Evolutionary conservation across 2,888 invertebrate species (phyloP), one percentile per base, ranked within the genome.

Genomic region (Ellobium chinense): DNA sequence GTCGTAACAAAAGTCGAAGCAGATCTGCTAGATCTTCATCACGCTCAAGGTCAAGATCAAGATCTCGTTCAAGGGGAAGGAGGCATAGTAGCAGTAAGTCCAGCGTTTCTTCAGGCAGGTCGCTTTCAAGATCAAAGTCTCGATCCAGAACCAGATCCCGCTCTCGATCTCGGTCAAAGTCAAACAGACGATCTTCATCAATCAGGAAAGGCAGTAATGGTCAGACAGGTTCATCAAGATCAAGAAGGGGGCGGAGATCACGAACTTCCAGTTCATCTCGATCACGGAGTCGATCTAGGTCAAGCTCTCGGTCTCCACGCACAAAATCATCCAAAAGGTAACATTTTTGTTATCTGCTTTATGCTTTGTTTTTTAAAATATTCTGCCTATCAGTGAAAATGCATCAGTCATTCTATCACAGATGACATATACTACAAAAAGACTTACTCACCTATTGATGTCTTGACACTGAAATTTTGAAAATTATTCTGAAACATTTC

Each of bases 261-360:
- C 82, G 36, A 3, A 82, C 74, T 54, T 66, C 76, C 46, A 78
- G 81, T 63, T 85, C 81, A 58, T 83, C 85, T 31, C 60, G 77
- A 31, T 84, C 85, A 24, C 73, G 56, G 4, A 77, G 82, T 18
- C n/a, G 78, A n/a, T 84, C 82, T 5, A 72, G 78, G 68, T 83
- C 85, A 36, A 60, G 80, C 54, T 87, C 87, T 70, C 85, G 86
- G 82, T 88, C 89, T 80, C 87, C 88, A 66, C 88, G 88, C 60
- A 91, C 91, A 72, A 89, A 90, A 74, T 89, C 91, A 46, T 86
- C 85, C 46, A 89, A 89, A 31, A 87, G 88, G 63, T 87, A 88
- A 58, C 82, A 82, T 36, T 78, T 77, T 24, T 54, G 36, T 24
- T 65, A 31, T 46, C 7, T 46, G 46, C 46, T n/a, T n/a, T n/a